Evolutionary conservation across 1,140 invertebrate species (phyloP), one percentile per base, ranked within the genome.

Genomic region (Aphaenogaster floridana): DNA sequence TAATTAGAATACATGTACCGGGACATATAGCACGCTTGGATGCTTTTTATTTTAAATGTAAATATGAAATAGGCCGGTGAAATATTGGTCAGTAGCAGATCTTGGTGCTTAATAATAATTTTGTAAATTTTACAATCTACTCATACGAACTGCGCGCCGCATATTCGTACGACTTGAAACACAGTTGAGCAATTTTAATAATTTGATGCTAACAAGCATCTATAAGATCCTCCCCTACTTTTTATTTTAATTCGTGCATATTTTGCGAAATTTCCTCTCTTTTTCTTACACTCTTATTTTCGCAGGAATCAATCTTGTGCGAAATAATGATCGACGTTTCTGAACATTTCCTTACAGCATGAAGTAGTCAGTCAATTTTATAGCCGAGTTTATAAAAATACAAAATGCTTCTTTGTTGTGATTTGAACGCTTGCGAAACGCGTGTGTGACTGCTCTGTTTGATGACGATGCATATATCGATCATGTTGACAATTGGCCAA

Each of bases 401-500:
- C 15, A 57, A 28, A 57, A 45, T n/a, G 54, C 15, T 45, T 5
- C n/a, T 66, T n/a, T 50, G 3, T 52, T n/a, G 15, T 1, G 8
- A 15, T n/a, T 57, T 4, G 76, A 64, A 11, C 21, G 3, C 15
- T 57, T 81, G 15, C 64, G 50, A 81, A 81, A 81, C 15, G 39
- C 36, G 36, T n/a, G 45, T 17, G 21, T 81, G 52, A 72, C 66
- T 45, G 17, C 11, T 11, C 9, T 36, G 9, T 81, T 72, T 81
- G 39, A 81, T 57, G 50, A 71, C 6, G 8, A 11, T 9, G 50
- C 48, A 28, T 42, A 39, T 59, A 57, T 81, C 50, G 79, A 81
- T 81, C 39, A 57, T 15, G n/a, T 81, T 81, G 79, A 81, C 79
- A 72, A 72, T 72, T 57, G 66, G 66, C 79, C 66, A 81, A 81